Base-by-base conservation (phyloP, 2,888 invertebrate species). In the Congeria kusceri region DNA sequence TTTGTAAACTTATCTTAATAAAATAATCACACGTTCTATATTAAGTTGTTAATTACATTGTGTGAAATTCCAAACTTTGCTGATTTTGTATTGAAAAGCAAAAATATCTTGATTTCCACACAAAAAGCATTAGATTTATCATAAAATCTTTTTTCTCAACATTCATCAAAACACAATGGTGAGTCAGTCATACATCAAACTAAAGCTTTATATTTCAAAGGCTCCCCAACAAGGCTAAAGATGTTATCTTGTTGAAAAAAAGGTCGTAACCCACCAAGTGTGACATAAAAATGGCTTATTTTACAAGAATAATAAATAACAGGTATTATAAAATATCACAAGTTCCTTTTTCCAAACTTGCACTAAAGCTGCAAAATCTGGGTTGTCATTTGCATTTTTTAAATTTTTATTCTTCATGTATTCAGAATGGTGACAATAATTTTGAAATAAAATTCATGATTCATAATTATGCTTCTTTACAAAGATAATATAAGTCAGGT, bases 151-250 rank as follows among this genome's bases (percentile, higher is more conserved):
- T 74, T 58, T 67, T 67, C 39, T 61, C 58, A 65, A 53, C 67
- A 67, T 74, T 66, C 66, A 74, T 74, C 73, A 74, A 20, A 23
- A 49, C 15, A 74, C 73, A 74, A 74, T 67, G 66, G 56, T 11
- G 39, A 39, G 66, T 25, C 46, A 57, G 23, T 27, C 20, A 74
- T 74, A 59, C 59, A 74, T 74, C 73, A 67, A 61, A 61, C 23
- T 23, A 29, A 44, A 66, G 73, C 53, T 59, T 74, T 62, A 23
- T 59, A 74, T 74, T 74, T 74, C 73, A 74, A 74, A 73, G 72
- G 32, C 7, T n/a, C 47, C 15, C 44, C 27, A 63, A 70, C 61
- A 28, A 56, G 4, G 56, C 18, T 29, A 13, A 29, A 62, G 73
- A 67, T 74, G 32, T 20, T 74, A 74, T 74, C 73, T 74, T 53